Base-by-base conservation (phyloP, 2,797 vertebrate species). In the Benthosema pterotum region DNA sequence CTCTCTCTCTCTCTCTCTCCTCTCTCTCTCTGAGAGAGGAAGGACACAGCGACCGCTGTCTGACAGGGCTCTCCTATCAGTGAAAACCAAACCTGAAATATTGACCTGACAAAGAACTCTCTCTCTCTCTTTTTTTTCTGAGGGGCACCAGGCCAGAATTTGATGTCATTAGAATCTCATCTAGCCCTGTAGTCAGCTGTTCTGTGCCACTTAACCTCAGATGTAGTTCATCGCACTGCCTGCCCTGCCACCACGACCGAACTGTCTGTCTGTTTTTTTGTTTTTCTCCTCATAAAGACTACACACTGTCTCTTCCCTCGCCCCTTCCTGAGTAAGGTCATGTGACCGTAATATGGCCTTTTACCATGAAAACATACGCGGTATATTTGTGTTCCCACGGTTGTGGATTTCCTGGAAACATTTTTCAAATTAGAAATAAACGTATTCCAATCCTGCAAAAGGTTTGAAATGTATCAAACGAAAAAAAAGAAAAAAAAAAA, bases 61-160 rank as follows among this genome's bases (percentile, higher is more conserved):
- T 89, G 86, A 87, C 83, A 80, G 79, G 72, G 78, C 75, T 71
- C 70, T 75, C 75, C 85, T 80, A 84, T 90, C 90, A 88, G 89
- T 88, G 89, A 90, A 92, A 91, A 88, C 84, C 78, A 74, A 88
- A 87, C 80, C 75, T 65, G 83, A 83, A 66, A 74, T 87, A 89
- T 87, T 87, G 88, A 89, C 82, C 78, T 66, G 72, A 78, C 78
- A 78, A 68, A 78, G 72, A 83, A 66, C 74, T 75, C 63, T 46
- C 5, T 46, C 14, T 45, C 14, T 45, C 5, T n/a, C 43, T 45
- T 45, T n/a, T 45, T 77, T 81, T 81, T 79, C 73, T 87, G 56
- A 84, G 80, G 64, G 58, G 69, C 69, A 60, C 72, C 65, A 46
- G 58, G 68, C 79, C 68, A 75, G 70, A 74, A 71, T 71, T 69